Conservation (phyloP, 2,888 invertebrate species). For the Notodonta ziczac region DNA sequence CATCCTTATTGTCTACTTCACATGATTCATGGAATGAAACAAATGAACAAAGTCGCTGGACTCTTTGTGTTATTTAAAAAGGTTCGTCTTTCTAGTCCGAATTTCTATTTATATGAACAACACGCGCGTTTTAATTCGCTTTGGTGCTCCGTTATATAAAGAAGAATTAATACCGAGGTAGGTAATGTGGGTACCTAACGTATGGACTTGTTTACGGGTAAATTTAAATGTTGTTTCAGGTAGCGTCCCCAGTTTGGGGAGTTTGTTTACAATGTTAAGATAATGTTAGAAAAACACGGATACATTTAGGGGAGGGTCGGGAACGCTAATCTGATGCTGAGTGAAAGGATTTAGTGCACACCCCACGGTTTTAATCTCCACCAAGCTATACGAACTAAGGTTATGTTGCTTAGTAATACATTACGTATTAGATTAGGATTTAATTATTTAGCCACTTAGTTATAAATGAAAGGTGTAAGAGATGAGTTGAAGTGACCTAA, state of each 20-base stretch:
- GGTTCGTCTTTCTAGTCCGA: not conserved
- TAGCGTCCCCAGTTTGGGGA: constrained; percentile 47
- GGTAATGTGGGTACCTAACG: not conserved
- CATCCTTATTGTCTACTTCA: no score
- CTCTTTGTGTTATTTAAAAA: no score
- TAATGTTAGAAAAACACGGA: constrained; percentile 76
- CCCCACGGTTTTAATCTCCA: constrained; percentile 66
- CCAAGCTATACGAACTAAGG: constrained; percentile 32
- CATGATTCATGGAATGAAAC: no score
- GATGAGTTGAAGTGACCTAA: not conserved
- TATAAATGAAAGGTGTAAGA: not conserved
- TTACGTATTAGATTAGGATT: no score
- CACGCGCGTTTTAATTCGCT: not conserved
- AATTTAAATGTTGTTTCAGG: constrained; percentile 61
- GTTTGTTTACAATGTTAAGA: constrained; percentile 65
- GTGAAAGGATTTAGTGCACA: constrained; percentile 75
- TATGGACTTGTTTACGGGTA: constrained; percentile 13
- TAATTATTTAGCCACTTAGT: not conserved
- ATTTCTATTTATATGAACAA: constrained; percentile 10
- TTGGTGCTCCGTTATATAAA: constrained; percentile 9
- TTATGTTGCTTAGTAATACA: not conserved
- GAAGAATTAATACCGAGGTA: not conserved
- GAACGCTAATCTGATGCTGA: constrained; percentile 74
- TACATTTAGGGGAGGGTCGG: constrained; percentile 61
- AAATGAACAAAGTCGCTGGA: no score